A percentile compares a stretch with the other conserved stretches of the same genome.
phyloP scores from a whole-genome alignment of 1,140 invertebrate species.

The Drosophila auraria region DNA sequence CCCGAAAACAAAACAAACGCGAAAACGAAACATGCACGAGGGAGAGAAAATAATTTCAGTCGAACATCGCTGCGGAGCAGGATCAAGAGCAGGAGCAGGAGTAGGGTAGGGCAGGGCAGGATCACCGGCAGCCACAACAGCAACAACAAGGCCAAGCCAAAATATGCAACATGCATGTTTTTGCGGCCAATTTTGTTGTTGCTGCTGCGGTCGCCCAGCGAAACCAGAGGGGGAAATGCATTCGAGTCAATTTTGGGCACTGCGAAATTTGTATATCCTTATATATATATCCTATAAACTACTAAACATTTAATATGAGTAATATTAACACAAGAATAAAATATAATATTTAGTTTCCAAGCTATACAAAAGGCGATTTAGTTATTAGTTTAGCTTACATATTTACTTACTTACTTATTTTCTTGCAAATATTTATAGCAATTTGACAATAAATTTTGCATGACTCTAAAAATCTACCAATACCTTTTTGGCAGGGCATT shows the following conservation, averaged over 20 bases:
- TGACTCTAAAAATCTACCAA: neutral
- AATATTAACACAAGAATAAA: neutral
- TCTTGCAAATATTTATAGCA: neutral
- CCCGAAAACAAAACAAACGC: slow-evolving; percentile 58
- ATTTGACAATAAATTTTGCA: neutral
- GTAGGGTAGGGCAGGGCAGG: slow-evolving; percentile 16
- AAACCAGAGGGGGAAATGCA: slow-evolving; percentile 30
- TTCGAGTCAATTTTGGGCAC: neutral
- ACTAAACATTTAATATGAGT: neutral
- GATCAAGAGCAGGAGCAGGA: slow-evolving; percentile 6
- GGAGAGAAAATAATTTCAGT: slow-evolving; percentile 78
- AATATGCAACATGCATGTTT: slow-evolving; percentile 79
- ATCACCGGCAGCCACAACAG: slow-evolving; percentile 14
- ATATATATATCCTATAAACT: no score
- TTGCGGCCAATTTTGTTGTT: slow-evolving; percentile 47
- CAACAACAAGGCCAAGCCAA: slow-evolving; percentile 72
- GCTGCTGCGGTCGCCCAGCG: slow-evolving; percentile 66
- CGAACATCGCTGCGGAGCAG: slow-evolving; percentile 5
- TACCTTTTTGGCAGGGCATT: slow-evolving; percentile 18
- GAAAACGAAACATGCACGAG: slow-evolving; percentile 73
- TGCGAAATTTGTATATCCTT: slow-evolving; percentile 18
- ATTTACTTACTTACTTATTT: no score
- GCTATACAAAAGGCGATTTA: neutral
- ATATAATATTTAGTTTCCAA: neutral
- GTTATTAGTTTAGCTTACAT: no score